A percentile compares a stretch with the other conserved stretches of the same genome.
Conservation (phyloP, 2,113 vertebrate genomes). For the Calyptomena viridis region DNA sequence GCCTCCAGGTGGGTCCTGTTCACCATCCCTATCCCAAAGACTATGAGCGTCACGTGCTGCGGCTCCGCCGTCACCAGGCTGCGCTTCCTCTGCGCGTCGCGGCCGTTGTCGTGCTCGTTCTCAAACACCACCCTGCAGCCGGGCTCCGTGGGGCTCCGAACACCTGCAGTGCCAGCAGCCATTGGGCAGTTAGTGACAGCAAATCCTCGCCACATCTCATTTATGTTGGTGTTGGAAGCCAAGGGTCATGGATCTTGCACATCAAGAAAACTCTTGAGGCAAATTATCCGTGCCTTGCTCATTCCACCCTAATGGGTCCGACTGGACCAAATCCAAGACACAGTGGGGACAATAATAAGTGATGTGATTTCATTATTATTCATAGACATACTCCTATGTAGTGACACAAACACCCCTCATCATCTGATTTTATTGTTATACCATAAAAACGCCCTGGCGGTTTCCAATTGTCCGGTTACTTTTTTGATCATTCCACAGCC, state of each 20-base stretch:
- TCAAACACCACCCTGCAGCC: conserved; percentile 89
- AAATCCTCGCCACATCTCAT: neutral
- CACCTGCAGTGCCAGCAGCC: conserved; percentile 47
- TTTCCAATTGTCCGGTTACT: neutral
- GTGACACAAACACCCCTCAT: neutral
- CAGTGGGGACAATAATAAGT: neutral
- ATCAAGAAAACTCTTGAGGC: neutral
- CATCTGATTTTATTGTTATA: neutral
- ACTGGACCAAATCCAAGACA: neutral
- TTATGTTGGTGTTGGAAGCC: neutral
- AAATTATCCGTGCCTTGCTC: neutral
- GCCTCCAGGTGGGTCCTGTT: conserved; percentile 96
- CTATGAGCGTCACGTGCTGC: conserved; percentile 93
- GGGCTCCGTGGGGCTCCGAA: conserved; percentile 85
- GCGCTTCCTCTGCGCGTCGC: conserved; percentile 80
- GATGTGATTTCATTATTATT: neutral
- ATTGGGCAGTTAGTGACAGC: neutral
- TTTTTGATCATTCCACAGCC: neutral
- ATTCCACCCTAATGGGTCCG: neutral
- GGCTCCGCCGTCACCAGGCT: conserved; percentile 89
- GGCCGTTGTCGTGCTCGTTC: conserved; percentile 86
- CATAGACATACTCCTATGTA: neutral
- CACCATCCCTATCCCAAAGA: conserved; percentile 98
- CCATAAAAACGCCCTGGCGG: neutral
- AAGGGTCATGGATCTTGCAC: rapidly evolving